A percentile compares a stretch with the other conserved stretches of the same genome.
Evolutionary conservation across 2,797 vertebrate species (phyloP).

Genomic region (Cygnus olor): DNA sequence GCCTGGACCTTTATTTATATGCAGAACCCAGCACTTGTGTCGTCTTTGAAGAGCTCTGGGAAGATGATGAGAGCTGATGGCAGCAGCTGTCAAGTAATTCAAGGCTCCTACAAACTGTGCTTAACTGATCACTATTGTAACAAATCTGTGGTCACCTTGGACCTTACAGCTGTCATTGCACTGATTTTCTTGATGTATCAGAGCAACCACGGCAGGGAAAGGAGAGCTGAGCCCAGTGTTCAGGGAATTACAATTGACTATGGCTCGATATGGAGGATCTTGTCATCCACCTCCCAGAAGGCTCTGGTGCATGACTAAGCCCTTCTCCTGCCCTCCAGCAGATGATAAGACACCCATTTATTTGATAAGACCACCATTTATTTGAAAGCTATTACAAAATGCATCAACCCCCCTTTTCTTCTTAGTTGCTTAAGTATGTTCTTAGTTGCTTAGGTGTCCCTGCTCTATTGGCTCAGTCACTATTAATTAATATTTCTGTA

Average conservation of each 20-base stretch:
- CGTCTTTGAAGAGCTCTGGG: neutral
- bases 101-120: neutral
- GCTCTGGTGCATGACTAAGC: neutral
- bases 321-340: neutral
- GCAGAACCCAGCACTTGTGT: neutral
- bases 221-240: neutral
- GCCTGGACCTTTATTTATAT: neutral
- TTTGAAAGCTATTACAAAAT: neutral
- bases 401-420: neutral
- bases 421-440: neutral
- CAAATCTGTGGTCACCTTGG: neutral
- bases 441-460: neutral
- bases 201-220: neutral
- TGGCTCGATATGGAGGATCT: neutral
- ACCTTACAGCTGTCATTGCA: neutral
- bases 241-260: neutral
- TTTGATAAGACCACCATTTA: neutral
- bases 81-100: neutral
- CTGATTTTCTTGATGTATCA: neutral
- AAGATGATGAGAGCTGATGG: neutral
- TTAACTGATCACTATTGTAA: neutral
- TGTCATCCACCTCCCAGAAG: accelerated
- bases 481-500: neutral
- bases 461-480: neutral
- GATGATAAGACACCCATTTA: too few relatives aligned